Percentiles rank a stretch among this genome's conserved stretches.
These are phyloP conservation scores for Fopius arisanus DNA, from an alignment of 1,140 invertebrate species.

Conservation along the genomic window DNA sequence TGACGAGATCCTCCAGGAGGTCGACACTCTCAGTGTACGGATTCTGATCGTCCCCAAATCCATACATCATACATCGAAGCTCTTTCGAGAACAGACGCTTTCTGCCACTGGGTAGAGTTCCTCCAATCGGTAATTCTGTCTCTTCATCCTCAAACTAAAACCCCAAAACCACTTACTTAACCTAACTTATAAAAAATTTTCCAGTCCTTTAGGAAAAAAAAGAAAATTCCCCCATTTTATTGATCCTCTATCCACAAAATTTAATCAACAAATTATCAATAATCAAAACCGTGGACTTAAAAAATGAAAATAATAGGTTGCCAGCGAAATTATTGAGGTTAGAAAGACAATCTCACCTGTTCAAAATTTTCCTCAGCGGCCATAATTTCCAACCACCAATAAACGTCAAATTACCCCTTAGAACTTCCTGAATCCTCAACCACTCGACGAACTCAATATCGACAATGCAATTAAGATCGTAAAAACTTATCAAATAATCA, in stretches of 20 bases:
- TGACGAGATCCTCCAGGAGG: constrained; percentile 95
- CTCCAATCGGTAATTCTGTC: constrained; percentile 69
- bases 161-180: neutral
- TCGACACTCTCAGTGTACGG: constrained; percentile 99
- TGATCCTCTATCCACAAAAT: too few relatives aligned
- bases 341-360: constrained; percentile 38
- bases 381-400: constrained; percentile 33
- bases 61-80: constrained; percentile 99
- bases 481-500: constrained; percentile 7
- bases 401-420: neutral
- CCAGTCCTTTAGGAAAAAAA: too few relatives aligned
- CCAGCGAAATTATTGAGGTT: constrained; percentile 18
- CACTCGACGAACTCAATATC: neutral
- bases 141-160: constrained; percentile 72
- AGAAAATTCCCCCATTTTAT: too few relatives aligned
- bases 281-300: too few relatives aligned
- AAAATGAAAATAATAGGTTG: too few relatives aligned
- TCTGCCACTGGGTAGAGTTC: constrained; percentile 74
- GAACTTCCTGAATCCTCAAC: neutral
- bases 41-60: constrained; percentile 99
- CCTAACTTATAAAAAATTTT: too few relatives aligned
- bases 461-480: neutral
- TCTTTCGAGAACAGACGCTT: constrained; percentile 91
- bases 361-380: constrained; percentile 47
- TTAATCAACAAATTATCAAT: too few relatives aligned